Evolutionary conservation across 2,888 invertebrate genomes (phyloP), one percentile per base, ranked within the genome.

Genomic region (Cataglyphis rosenhaueri): DNA sequence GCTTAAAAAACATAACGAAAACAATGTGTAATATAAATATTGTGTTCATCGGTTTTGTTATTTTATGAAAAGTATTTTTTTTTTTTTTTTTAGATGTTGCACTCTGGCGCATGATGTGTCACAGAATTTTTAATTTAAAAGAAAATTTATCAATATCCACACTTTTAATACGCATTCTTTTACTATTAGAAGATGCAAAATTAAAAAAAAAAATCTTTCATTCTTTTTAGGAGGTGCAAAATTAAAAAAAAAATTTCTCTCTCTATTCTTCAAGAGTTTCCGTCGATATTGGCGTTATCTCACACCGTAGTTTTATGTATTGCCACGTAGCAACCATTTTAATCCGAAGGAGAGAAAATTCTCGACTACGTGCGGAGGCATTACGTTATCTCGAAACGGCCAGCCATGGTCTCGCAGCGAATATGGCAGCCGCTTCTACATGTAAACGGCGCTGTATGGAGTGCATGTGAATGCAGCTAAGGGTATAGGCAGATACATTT

Each of bases 321-420:
- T 41, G n/a, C n/a, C 12, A 32, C 59, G 12, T 48, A 10, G 32
- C 61, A 29, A 12, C n/a, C 52, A 55, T 55, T 76, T 76, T 76
- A 76, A 76, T 76, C 41, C 55, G n/a, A n/a, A 9, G 15, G n/a
- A n/a, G 52, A 76, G 52, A 76, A 76, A 68, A 76, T 70, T 68
- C 70, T 68, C 70, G 41, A 21, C 70, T 76, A 41, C 29, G 55
- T 21, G 76, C 29, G 76, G 55, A 32, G 55, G 70, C 76, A 76
- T 76, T 76, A 68, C 76, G 70, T 76, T 76, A 76, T 76, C 76
- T 76, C 55, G 76, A 41, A 76, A 25, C 70, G 15, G 41, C 8
- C 76, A 76, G 55, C 55, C 65, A 52, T 52, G 52, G 52, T 52
- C 8, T 52, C 52, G n/a, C n/a, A 52, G 8, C 52, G 48, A 48